Conservation (phyloP, 1,140 invertebrate species). For the Hesperophylax magnus region DNA sequence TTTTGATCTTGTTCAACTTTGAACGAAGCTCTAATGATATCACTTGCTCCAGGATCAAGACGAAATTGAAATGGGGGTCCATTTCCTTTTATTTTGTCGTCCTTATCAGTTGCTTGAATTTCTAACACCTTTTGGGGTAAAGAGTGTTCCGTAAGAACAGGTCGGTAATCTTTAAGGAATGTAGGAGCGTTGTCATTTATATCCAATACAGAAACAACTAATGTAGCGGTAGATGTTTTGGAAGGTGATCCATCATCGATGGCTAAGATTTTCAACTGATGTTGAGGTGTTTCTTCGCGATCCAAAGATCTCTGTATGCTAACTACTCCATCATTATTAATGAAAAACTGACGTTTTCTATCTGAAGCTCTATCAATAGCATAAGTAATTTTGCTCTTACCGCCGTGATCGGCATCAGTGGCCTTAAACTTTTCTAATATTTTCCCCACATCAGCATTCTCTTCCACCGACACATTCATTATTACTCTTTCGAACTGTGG, state of each 20-base stretch:
- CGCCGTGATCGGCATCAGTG: slow-evolving; percentile 75
- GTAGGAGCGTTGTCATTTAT: slow-evolving; percentile 78
- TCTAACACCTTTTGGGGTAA: slow-evolving; percentile 74
- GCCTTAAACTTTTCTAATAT: slow-evolving; percentile 75
- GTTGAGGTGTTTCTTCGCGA: slow-evolving; percentile 72
- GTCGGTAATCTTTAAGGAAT: slow-evolving; percentile 74
- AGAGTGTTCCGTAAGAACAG: slow-evolving; percentile 75
- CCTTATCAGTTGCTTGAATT: slow-evolving; percentile 77
- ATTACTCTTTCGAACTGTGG: slow-evolving; percentile 74
- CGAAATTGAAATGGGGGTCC: slow-evolving; percentile 77
- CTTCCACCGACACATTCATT: slow-evolving; percentile 75
- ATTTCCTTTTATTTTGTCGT: slow-evolving; percentile 75
- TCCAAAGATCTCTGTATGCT: slow-evolving; percentile 73
- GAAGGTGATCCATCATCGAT: slow-evolving; percentile 76
- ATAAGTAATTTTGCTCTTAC: slow-evolving; percentile 71
- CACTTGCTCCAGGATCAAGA: slow-evolving; percentile 73
- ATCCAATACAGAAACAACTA: slow-evolving; percentile 77
- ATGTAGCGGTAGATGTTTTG: slow-evolving; percentile 78
- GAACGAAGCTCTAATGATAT: slow-evolving; percentile 74
- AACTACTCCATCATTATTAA: slow-evolving; percentile 74
- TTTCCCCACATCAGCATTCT: slow-evolving; percentile 75
- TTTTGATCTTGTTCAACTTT: slow-evolving; percentile 75
- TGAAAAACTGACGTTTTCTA: slow-evolving; percentile 73
- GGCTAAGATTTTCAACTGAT: slow-evolving; percentile 75
- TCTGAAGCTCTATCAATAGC: slow-evolving; percentile 75